Percentiles rank a stretch among this genome's conserved stretches.
phyloP scores from a whole-genome alignment of 2,113 vertebrate species.

The Edolisoma coerulescens region DNA sequence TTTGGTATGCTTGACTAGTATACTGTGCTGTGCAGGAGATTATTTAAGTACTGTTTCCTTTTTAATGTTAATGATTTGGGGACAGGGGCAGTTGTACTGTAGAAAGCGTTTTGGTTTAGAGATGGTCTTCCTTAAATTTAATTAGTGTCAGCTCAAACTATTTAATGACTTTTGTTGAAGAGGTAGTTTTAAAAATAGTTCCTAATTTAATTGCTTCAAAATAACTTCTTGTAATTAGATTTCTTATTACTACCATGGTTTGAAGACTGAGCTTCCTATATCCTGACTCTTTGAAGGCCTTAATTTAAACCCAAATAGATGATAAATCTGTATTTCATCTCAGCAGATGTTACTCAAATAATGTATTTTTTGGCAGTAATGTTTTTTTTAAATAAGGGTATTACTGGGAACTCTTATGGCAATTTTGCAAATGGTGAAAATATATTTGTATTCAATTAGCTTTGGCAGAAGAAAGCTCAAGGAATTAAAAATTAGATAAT shows the following conservation, averaged over 20 bases:
- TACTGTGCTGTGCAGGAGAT: background rate
- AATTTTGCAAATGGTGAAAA: background rate
- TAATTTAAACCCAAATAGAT: background rate
- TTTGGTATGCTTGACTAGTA: background rate
- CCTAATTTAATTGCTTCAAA: background rate
- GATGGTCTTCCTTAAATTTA: background rate
- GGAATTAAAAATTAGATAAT: conserved; percentile 5
- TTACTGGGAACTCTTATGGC: background rate
- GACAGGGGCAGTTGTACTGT: background rate
- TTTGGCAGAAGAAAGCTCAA: background rate
- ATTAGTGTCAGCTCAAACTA: background rate
- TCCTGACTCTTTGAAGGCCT: background rate
- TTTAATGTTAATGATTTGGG: background rate
- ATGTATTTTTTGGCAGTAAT: background rate
- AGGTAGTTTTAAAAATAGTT: background rate
- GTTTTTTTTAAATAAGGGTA: background rate
- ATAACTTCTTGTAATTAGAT: background rate
- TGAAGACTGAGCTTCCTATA: background rate
- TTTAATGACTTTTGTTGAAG: background rate
- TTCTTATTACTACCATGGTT: background rate
- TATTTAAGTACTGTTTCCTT: background rate
- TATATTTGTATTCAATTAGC: background rate
- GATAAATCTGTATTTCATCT: background rate
- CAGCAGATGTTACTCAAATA: background rate
- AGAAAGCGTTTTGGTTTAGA: background rate